Evolutionary conservation across 1,140 invertebrate species (phyloP), one percentile per base, ranked within the genome.

Genomic region (Dryas iulia): DNA sequence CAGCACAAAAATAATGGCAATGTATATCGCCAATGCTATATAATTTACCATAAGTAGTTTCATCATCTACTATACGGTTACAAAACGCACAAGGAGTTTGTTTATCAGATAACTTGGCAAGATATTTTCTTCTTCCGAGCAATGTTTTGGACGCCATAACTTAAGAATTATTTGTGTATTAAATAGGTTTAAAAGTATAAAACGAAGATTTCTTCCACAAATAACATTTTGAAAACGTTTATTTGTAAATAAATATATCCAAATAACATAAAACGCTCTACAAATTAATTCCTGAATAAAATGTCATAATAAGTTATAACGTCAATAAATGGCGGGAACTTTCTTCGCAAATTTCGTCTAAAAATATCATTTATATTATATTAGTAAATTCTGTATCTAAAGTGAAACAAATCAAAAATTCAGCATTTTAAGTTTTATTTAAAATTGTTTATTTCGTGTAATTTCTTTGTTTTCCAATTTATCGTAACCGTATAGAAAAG

Each of bases 1-100:
- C 89, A 25, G 80, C 87, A 80, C 89, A 91, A 69, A 90, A 91
- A 69, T 91, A 90, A 69, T 91, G 89, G 35, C 86, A 89, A 65
- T 84, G 76, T 66, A 91, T 87, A 57, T 85, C 76, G 10, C 88
- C 86, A 53, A 90, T 86, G 3, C 72, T 71, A 31, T 91, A 91
- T 10, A 91, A 63, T 62, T 91, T 91, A 0, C 89, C 89, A 52
- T 84, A 90, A 6, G 72, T 75, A 14, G 82, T 62, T 67, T 91
- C 89, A 58, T 91, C 85, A 35, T 89, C 79, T 6, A 81, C 72
- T 33, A 77, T 78, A n/a, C 81, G 68, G 0, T 71, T 53, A 65
- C 89, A 91, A 76, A 91, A 89, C 7, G 69, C 78, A 78, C 89
- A 91, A 28, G 82, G 79, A 10, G 53, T 68, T 47, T 57, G 77